Evolutionary conservation across 2,797 vertebrate genomes (phyloP), one percentile per base, ranked within the genome.

Genomic region (Hyperoplus lanceolatus): DNA sequence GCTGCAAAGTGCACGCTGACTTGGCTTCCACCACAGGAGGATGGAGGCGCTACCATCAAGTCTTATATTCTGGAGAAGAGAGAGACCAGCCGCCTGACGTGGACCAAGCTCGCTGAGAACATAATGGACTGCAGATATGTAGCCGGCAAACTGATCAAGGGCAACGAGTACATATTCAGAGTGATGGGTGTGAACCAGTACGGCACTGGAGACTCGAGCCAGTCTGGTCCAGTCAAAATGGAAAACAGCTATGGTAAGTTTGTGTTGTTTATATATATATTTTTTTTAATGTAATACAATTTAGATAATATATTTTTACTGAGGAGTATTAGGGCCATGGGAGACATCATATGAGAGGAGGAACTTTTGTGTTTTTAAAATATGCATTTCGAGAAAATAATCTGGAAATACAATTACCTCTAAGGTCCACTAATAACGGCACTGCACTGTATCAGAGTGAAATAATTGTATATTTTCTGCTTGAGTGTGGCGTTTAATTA

Each of bases 121-220:
- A 84, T 99, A 60, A 90, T 97, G 88, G 95, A 97, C 90, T 99
- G 98, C 87, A 96, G 98, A 90, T 94, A 95, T 79, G 93, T 98
- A 83, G 96, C 96, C 59, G 94, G 90, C 90, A 99, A 99, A 90
- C 94, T 99, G 58, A 99, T 99, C 90, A 97, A 98, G 91, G 98
- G 98, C 93, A 99, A 99, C 50, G 98, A 99, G 82, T 99, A 99
- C 83, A 93, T 99, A 92, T 99, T 99, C 94, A 97, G 97, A 86
- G 98, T 98, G 70, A 97, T 91, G 75, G 98, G 97, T 73, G 95
- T 99, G 70, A 99, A 99, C 92, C 96, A 98, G 3, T 99, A 97
- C 79, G 98, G 98, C 85, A 96, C 93, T 72, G 98, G 98, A 91
- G 98, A 99, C 90, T 93, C 97, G 61, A 95, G 94, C 71, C 96